Evolutionary conservation across 2,888 invertebrate genomes (phyloP).

Genomic region (Drosophila paracracens): DNA sequence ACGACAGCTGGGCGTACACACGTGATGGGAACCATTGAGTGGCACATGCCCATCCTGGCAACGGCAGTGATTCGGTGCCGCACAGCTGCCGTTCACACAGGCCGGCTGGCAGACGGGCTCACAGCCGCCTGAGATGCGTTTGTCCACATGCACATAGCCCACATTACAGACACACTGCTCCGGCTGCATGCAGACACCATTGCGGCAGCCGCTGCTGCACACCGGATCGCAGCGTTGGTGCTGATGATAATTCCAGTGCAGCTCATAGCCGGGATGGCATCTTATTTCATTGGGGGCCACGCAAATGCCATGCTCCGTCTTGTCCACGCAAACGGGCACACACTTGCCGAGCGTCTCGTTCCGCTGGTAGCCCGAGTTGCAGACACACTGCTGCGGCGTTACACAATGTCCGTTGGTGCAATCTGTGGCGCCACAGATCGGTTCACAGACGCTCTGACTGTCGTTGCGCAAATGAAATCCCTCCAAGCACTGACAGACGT

Average conservation of each 20-base stretch:
- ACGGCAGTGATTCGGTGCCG: slow-evolving; percentile 82
- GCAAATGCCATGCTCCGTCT: slow-evolving; percentile 83
- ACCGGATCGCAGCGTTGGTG: slow-evolving; percentile 76
- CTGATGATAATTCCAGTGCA: slow-evolving; percentile 59
- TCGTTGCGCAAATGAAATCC: slow-evolving; percentile 69
- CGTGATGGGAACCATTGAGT: slow-evolving; percentile 70
- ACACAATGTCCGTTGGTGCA: slow-evolving; percentile 86
- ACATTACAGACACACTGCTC: slow-evolving; percentile 84
- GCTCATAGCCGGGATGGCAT: slow-evolving; percentile 84
- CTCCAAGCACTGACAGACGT: slow-evolving; percentile 76
- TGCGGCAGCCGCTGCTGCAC: slow-evolving; percentile 79
- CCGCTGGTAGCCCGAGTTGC: slow-evolving; percentile 85
- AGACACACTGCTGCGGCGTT: slow-evolving; percentile 87
- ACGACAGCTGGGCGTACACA: slow-evolving; percentile 82
- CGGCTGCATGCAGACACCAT: slow-evolving; percentile 84
- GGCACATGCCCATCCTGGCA: slow-evolving; percentile 80
- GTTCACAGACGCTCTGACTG: slow-evolving; percentile 79
- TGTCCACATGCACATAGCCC: slow-evolving; percentile 72
- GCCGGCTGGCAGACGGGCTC: slow-evolving; percentile 86
- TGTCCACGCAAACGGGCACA: slow-evolving; percentile 74
- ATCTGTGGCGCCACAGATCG: slow-evolving; percentile 75
- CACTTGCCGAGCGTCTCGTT: slow-evolving; percentile 68
- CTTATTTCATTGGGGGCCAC: slow-evolving; percentile 85
- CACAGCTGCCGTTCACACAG: slow-evolving; percentile 86
- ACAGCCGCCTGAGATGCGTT: slow-evolving; percentile 81